phyloP scores from a whole-genome alignment of 2,888 invertebrate genomes.

The Beris morrisii region DNA sequence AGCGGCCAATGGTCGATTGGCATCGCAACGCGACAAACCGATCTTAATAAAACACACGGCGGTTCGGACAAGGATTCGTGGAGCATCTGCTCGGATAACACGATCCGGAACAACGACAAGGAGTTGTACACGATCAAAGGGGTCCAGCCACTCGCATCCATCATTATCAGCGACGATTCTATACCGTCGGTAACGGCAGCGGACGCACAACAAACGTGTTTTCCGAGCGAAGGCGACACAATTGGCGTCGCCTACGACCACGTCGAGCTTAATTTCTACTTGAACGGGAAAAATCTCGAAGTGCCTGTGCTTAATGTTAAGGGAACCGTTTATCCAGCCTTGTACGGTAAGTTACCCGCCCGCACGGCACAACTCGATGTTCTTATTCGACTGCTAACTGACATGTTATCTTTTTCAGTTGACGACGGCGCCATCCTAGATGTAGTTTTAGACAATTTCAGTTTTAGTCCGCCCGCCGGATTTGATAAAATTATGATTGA shows the following conservation, averaged over 20 bases:
- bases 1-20: conserved; percentile 96
- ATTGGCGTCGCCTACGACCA: conserved; percentile 95
- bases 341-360: conserved; percentile 73
- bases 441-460: conserved; percentile 87
- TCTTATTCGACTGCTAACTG: neutral
- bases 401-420: conserved; percentile 63
- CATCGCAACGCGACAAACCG: conserved; percentile 83
- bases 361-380: neutral
- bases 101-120: conserved; percentile 80
- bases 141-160: conserved; percentile 48
- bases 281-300: conserved; percentile 88
- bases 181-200: conserved; percentile 24
- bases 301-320: conserved; percentile 84
- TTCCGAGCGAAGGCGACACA: conserved; percentile 90
- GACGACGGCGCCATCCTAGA: conserved; percentile 98
- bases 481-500: conserved; percentile 96
- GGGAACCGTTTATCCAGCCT: conserved; percentile 87
- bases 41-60: conserved; percentile 83
- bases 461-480: conserved; percentile 79
- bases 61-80: conserved; percentile 90
- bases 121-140: conserved; percentile 58
- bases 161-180: conserved; percentile 50
- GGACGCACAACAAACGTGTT: conserved; percentile 54
- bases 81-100: conserved; percentile 89
- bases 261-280: conserved; percentile 89